A percentile compares a stretch with the other conserved stretches of the same genome.
phyloP scores from a whole-genome alignment of 1,140 invertebrate genomes.

The Panagrolaimus sp. region DNA sequence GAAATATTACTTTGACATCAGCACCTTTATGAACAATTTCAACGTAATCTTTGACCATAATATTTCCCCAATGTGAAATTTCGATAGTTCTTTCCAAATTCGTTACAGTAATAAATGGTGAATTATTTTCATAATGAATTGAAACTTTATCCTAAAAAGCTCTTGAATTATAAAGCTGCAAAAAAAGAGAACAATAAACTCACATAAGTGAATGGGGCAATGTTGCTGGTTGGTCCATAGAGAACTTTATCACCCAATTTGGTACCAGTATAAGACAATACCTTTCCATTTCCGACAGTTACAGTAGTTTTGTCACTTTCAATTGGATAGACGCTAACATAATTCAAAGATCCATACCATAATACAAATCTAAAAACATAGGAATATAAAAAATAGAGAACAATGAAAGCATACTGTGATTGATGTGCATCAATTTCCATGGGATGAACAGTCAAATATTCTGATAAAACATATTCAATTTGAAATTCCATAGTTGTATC shows the following conservation, averaged over 20 bases:
- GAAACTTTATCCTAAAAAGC: conserved; percentile 40
- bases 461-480: conserved; percentile 38
- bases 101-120: conserved; percentile 85
- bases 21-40: conserved; percentile 87
- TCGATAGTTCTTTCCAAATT: conserved; percentile 79
- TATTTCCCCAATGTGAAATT: conserved; percentile 97
- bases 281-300: conserved; percentile 36
- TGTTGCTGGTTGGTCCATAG: conserved; percentile 51
- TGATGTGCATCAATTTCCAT: conserved; percentile 49
- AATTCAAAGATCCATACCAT: conserved; percentile 40
- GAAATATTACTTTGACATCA: conserved; percentile 61
- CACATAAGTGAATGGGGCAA: conserved; percentile 31
- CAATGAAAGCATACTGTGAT: conserved; percentile 50
- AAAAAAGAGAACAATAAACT: background rate
- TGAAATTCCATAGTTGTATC: conserved; percentile 34
- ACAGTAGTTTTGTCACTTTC: conserved; percentile 39
- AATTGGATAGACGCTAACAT: conserved; percentile 38
- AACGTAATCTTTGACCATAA: conserved; percentile 88
- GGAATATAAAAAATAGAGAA: no score
- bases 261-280: conserved; percentile 42
- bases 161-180: conserved; percentile 1
- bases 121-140: conserved; percentile 92
- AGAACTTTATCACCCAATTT: conserved; percentile 35
- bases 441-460: conserved; percentile 41
- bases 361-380: conserved; percentile 46